Evolutionary conservation across 2,888 invertebrate species (phyloP).

Genomic region (Caenorhabditis japonica): DNA sequence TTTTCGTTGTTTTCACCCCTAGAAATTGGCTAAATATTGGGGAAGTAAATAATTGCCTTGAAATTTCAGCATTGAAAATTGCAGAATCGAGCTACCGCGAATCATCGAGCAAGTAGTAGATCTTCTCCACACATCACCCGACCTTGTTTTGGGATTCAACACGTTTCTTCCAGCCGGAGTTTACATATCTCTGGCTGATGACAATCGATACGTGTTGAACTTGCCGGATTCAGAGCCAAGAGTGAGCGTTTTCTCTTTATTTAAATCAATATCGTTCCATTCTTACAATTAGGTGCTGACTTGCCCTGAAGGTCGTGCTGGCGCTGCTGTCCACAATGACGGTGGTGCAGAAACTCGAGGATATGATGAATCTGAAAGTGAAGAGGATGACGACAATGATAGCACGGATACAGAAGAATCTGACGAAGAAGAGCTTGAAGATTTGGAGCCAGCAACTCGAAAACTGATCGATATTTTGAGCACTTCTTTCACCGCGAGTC

Average conservation of each 20-base stretch:
- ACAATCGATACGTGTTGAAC: slow-evolving; percentile 57
- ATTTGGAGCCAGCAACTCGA: neutral
- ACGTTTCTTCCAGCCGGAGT: slow-evolving; percentile 98
- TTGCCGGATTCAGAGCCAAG: slow-evolving; percentile 11
- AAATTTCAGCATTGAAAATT: slow-evolving; percentile 3
- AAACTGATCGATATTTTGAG: slow-evolving; percentile 7
- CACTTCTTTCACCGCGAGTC: slow-evolving; percentile 4
- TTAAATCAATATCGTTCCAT: no score
- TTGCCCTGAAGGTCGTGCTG: slow-evolving; percentile 4
- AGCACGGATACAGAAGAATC: no score
- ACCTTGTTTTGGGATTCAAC: slow-evolving; percentile 97
- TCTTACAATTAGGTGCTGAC: slow-evolving; percentile 14
- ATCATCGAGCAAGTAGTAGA: slow-evolving; percentile 97
- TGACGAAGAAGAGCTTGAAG: slow-evolving; percentile 2
- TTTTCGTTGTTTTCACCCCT: no score
- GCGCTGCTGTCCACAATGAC: neutral
- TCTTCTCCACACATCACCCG: slow-evolving; percentile 94
- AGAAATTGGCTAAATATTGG: neutral
- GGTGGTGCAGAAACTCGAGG: neutral
- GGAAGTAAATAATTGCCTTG: neutral
- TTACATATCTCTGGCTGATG: slow-evolving; percentile 80
- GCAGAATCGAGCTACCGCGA: slow-evolving; percentile 92
- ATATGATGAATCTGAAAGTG: neutral
- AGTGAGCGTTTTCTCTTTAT: neutral
- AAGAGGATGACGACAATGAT: neutral